Base-by-base conservation (phyloP, 2,888 invertebrate species). In the Tipula lateralis region DNA sequence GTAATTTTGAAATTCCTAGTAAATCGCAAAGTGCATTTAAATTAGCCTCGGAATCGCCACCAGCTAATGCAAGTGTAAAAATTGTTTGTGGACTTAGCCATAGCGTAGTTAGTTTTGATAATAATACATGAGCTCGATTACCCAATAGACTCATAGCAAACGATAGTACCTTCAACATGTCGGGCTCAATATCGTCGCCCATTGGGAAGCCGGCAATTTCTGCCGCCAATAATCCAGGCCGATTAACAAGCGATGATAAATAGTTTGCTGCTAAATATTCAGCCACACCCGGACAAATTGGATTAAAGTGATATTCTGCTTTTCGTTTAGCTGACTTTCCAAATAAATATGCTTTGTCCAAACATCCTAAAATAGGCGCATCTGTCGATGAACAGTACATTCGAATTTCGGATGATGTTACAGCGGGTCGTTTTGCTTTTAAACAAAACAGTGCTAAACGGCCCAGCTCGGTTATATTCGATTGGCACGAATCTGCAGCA, bases 231-330 rank as follows among this genome's bases (percentile, higher is more conserved):
- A 92, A 89, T 83, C 91, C 91, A 0, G 91, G 90, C 86, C 91
- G 90, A 86, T 91, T 91, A 4, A 91, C 91, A 4, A 92, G 88
- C 0, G 92, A 91, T 0, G 91, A 91, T n/a, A 92, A 89, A 87
- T 92, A 92, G 86, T 91, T 91, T 0, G 92, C 92, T 0, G 92
- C 91, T n/a, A 92, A 88, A 87, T 91, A 92, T 86, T 92, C 92
- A 16, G 91, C 90, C 85, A 92, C 90, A 0, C 91, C 90, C 83
- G 91, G 89, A 87, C 92, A 92, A 44, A 92, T 89, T 0, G 92
- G 91, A 12, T 91, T 90, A 87, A 90, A 91, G 29, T 90, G 87
- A 85, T 87, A 87, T 50, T 91, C 91, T 0, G 89, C 88, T 85
- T 91, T 90, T 84, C 90, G 89, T 86, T 90, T 88, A 19, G 91